Evolutionary conservation across 2,113 vertebrate genomes (phyloP), one percentile per base, ranked within the genome.

Genomic region (Speoplatyrhinus poulsoni): DNA sequence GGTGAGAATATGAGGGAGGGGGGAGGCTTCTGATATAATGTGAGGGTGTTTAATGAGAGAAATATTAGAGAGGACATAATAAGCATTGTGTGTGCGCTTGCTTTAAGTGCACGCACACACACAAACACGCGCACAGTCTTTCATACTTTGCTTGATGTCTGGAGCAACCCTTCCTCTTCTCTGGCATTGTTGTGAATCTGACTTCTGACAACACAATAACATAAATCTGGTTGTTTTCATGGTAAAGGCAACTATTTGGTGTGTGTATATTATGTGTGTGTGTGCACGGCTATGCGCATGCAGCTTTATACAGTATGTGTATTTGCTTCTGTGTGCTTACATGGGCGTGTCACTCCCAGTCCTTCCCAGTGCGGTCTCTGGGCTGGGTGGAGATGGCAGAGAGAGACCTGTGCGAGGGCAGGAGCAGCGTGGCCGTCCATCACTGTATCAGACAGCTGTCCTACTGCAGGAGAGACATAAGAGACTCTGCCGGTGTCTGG

Each of bases 321-420:
- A 10, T 49, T 32, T 16, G 33, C 19, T 11, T 62, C n/a, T 70
- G 26, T 53, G 36, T 54, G 13, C 16, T 50, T 54, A 16, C 53
- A 26, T 26, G 26, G 1, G 26, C 26, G 26, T 9, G n/a, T 32
- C 58, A 54, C 15, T 52, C 48, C 41, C 47, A 17, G 19, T 17
- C 55, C 4, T 41, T 41, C 36, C 36, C 36, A 1, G 97, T 99
- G 54, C 94, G 95, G 41, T 98, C 97, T 47, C 90, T 99, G 89
- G 97, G 97, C 63, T 99, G 97, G 97, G 93, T 98, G 63, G 97
- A 99, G 89, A 98, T 99, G 93, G 94, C 94, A 1, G 97, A 99
- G 75, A 93, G 94, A 59, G 96, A 99, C 85, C 87, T 99, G 9
- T 93, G 93, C 15, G 95, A 95, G 15, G 95, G 95, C 4, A 94